Conservation (phyloP, 2,888 invertebrate genomes). For the Orthosia cruda region DNA sequence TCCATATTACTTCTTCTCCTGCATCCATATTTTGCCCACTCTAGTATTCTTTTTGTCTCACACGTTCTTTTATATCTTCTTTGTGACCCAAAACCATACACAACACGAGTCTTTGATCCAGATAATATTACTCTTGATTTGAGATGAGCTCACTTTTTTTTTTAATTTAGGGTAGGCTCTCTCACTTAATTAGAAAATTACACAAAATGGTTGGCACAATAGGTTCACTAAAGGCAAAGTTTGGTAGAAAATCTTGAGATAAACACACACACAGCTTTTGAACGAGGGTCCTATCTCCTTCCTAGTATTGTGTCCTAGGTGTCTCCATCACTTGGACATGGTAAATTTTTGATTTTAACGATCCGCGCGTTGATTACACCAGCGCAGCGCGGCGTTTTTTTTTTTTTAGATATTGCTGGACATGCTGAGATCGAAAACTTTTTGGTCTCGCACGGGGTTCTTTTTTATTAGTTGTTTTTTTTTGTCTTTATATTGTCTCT, state of each 20-base stretch:
- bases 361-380: no score
- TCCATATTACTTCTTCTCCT: slow-evolving; percentile 47
- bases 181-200: background rate
- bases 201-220: no score
- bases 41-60: background rate
- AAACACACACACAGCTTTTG: no score
- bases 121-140: background rate
- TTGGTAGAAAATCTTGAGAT: background rate
- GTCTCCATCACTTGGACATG: background rate
- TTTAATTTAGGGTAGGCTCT: no score
- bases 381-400: no score
- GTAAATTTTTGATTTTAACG: background rate
- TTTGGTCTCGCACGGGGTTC: no score
- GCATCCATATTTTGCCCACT: slow-evolving; percentile 51
- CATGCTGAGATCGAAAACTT: no score
- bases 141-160: background rate
- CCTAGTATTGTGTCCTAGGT: background rate
- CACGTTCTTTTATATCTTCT: background rate
- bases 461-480: no score
- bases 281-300: background rate
- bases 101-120: background rate
- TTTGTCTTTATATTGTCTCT: no score
- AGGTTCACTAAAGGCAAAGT: no score
- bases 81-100: background rate
- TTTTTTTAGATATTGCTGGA: no score